Base-by-base conservation (phyloP, 2,888 invertebrate genomes). In the Coenonympha glycerion region DNA sequence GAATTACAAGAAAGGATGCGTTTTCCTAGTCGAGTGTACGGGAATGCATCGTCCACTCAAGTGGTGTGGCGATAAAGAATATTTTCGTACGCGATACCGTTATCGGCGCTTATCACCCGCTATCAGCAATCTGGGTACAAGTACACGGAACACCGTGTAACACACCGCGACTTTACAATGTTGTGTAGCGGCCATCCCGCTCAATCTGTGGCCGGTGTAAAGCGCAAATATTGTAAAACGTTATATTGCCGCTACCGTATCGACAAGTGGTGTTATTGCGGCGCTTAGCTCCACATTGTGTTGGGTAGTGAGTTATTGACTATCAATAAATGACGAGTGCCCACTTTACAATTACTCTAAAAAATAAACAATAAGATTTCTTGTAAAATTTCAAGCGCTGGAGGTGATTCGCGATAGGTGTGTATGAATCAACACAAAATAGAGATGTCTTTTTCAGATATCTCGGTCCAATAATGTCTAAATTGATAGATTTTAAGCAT, bases 71-170 rank as follows among this genome's bases (percentile, higher is more conserved):
- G 62, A 62, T 65, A 62, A 60, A 61, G 57, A 57, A 62, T 63
- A 63, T 73, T 68, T 67, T 59, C 62, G 62, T 69, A 61, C 65
- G 68, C 63, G 63, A 68, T 70, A 68, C 54, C 44, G 59, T 65
- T 79, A 78, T 81, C 79, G 62, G n/a, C n/a, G n/a, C n/a, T 33
- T 33, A 33, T 33, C 31, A 33, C 41, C 39, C 26, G 53, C 68
- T 80, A 81, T 81, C 81, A 58, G 64, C 74, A 79, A 84, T 81
- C 81, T 75, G 74, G 65, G 68, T 69, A 78, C 78, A 76, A 64
- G 68, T 69, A 78, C 78, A 76, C 66, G 69, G 63, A 73, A 75
- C 73, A 72, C 68, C 73, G 69, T 80, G 80, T 81, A 76, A 73
- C 73, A 68, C 72, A 73, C 75, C 79, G 78, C 79, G 76, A 68